Percentiles rank a stretch among this genome's conserved stretches.
Evolutionary conservation across 92 coral and sea anemone species (phyloP).

Genomic region (Desmophyllum pertusum): DNA sequence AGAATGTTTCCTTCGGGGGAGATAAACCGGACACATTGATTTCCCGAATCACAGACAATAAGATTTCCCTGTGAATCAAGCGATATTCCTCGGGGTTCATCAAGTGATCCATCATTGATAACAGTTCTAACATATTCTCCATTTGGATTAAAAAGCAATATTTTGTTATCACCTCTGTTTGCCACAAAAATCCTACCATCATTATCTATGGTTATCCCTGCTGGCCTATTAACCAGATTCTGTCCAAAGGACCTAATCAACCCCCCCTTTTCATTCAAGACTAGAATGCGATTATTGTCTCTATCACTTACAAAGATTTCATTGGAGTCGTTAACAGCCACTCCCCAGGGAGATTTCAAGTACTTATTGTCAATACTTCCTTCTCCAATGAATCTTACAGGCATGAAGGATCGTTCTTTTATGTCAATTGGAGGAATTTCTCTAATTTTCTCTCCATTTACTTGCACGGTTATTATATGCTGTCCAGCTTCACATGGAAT

Average conservation of each 20-base stretch:
- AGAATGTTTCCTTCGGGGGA: too few species aligned
- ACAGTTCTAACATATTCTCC: too few species aligned
- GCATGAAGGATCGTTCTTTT: conserved; percentile 3
- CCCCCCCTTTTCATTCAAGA: conserved; percentile 9
- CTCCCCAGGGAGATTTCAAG: conserved; percentile 36
- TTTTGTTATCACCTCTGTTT: too few species aligned
- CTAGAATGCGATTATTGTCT: not conserved
- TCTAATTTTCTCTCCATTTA: not conserved
- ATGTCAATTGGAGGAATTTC: conserved; percentile 1
- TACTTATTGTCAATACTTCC: not conserved
- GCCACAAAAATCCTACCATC: too few species aligned
- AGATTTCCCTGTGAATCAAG: too few species aligned
- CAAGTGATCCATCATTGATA: too few species aligned
- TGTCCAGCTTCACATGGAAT: conserved; percentile 27
- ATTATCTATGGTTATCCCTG: too few species aligned
- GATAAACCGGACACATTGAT: too few species aligned
- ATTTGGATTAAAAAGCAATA: too few species aligned
- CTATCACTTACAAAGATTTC: conserved; percentile 3
- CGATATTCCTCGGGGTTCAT: too few species aligned
- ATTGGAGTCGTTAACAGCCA: conserved; percentile 36
- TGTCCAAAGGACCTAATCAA: conserved; percentile 11
- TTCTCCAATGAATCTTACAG: not conserved
- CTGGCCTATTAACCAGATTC: too few species aligned
- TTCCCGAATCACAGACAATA: too few species aligned
- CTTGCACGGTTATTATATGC: not conserved